phyloP scores from a whole-genome alignment of 2,113 vertebrate species.

The Megaptera novaeangliae region DNA sequence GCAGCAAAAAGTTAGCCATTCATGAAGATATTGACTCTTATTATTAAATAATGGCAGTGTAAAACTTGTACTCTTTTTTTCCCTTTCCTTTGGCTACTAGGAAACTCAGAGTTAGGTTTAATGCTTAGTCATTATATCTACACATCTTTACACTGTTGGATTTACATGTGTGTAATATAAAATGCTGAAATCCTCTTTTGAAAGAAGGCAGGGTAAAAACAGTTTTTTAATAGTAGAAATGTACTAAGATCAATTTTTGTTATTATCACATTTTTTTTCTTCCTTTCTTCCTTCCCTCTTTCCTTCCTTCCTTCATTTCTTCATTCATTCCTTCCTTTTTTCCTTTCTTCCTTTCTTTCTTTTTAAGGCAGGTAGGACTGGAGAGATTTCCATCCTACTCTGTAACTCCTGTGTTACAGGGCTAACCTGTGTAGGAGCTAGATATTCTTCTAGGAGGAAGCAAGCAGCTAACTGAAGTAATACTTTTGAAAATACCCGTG shows the following conservation, averaged over 20 bases:
- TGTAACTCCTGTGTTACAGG: not conserved
- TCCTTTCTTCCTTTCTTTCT: not conserved
- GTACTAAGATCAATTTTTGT: not conserved
- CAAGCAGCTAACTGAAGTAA: not conserved
- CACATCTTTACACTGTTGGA: not conserved
- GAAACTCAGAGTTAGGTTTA: not conserved
- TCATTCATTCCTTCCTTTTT: not conserved
- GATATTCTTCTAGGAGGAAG: not conserved
- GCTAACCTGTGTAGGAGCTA: not conserved
- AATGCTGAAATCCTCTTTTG: not conserved
- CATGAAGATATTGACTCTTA: not conserved
- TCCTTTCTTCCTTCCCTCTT: not conserved
- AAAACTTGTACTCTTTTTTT: not conserved
- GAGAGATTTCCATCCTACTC: not conserved
- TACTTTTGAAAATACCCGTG: not conserved
- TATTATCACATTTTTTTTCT: not conserved
- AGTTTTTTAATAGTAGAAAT: not conserved
- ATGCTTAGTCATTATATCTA: not conserved
- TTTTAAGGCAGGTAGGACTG: not conserved
- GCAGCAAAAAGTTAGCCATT: not conserved
- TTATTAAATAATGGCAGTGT: not conserved
- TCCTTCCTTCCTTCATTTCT: rapidly evolving
- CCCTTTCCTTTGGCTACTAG: not conserved
- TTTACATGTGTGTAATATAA: not conserved
- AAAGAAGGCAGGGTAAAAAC: not conserved